Conservation (phyloP, 30 jellyfish, hydroid and myxozoan species). For the Pseudorhiza aurosa region DNA sequence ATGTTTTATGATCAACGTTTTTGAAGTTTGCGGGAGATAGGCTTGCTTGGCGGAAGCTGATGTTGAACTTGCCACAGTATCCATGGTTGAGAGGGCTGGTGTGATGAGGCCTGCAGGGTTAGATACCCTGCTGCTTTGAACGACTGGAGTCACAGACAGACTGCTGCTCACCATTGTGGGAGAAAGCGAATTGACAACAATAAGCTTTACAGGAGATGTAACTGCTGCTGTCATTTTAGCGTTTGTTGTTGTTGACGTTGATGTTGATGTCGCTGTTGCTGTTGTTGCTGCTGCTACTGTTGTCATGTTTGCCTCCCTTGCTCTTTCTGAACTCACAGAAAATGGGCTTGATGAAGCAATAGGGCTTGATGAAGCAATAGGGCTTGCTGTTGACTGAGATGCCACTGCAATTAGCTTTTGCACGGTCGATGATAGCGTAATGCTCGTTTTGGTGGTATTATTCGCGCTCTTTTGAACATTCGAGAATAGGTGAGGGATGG, state of each 20-base stretch:
- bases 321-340: not conserved
- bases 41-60: constrained; percentile 32
- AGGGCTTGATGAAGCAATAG: not conserved
- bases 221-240: not conserved
- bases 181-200: constrained; percentile 36
- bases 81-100: not conserved
- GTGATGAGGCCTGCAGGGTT: not conserved
- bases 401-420: constrained; percentile 5
- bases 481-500: constrained; percentile 39
- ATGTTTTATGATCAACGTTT: constrained; percentile 55
- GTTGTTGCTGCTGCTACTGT: not conserved
- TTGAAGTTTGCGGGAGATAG: constrained; percentile 24
- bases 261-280: not conserved
- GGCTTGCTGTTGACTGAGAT: not conserved
- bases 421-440: constrained; percentile 17
- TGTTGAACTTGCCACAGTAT: not conserved
- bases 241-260: not conserved
- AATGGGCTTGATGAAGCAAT: not conserved
- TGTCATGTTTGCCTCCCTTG: too few species aligned
- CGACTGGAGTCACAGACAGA: not conserved
- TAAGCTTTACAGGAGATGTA: constrained; percentile 23
- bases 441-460: not conserved
- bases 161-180: not conserved
- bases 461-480: constrained; percentile 14
- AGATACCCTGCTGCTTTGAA: not conserved